A percentile compares a stretch with the other conserved stretches of the same genome.
phyloP scores from a whole-genome alignment of 2,888 invertebrate genomes.

The Cetonia aurata region DNA sequence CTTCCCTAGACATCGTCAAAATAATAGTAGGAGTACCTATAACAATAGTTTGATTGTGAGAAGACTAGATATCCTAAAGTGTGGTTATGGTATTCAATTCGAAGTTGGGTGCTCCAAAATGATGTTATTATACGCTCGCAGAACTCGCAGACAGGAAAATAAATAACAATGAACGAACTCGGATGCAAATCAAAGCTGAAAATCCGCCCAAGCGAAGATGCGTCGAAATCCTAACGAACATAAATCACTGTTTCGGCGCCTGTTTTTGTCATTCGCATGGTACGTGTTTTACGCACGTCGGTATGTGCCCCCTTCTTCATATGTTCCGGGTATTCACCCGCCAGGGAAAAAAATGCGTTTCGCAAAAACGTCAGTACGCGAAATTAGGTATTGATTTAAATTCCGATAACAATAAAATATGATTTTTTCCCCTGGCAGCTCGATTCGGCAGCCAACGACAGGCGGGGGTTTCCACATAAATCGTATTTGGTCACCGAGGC shows the following conservation, averaged over 20 bases:
- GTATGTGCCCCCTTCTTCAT: neutral
- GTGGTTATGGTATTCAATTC: no score
- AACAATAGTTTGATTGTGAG: no score
- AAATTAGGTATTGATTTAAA: slow-evolving; percentile 38
- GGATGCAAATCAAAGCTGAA: neutral
- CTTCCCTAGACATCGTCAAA: no score
- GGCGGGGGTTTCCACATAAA: slow-evolving; percentile 1
- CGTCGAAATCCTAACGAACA: slow-evolving; percentile 11
- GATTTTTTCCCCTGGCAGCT: slow-evolving; percentile 28
- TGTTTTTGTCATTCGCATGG: neutral
- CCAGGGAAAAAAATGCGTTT: neutral
- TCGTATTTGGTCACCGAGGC: neutral
- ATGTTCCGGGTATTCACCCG: neutral
- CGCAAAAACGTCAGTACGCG: slow-evolving; percentile 20
- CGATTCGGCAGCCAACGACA: slow-evolving; percentile 15
- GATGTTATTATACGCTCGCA: no score
- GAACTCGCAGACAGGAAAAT: no score
- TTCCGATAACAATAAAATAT: slow-evolving; percentile 38
- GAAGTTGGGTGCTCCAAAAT: no score
- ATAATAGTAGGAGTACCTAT: no score
- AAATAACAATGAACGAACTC: no score
- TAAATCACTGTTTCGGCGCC: neutral
- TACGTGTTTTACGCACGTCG: neutral
- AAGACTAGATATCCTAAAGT: no score
- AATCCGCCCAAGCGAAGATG: neutral